Evolutionary conservation across 92 coral and sea anemone species (phyloP), one percentile per base, ranked within the genome.

Genomic region (Palythoa grandiflora): DNA sequence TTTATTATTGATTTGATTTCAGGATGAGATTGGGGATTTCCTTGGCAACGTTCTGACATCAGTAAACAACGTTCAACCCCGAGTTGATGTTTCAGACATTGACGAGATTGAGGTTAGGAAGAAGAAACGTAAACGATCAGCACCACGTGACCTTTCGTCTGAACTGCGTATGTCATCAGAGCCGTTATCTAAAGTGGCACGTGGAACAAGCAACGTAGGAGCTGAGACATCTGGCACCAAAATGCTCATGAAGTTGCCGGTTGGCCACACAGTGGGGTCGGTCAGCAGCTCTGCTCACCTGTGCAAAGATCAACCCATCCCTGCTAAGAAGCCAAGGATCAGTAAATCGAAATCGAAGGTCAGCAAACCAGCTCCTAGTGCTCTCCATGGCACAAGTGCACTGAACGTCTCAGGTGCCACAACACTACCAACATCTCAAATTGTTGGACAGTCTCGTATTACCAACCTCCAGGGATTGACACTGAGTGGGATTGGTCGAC

Each of bases 21-120:
- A 97, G 99, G 99, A 97, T 55, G 97, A 97, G 79, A 97, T 97
- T 68, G 99, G 99, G 17, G 99, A 97, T 74, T 97, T 97, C 80
- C 93, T 97, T 3, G 97, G 98, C 50, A 93, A 92, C 40, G 99
- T 96, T 1, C 89, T 97, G 66, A 93, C 96, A 3, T 91, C 92
- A 47, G 91, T 93, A 83, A 96, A 91, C 79, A 94, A 78, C 60
- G 83, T 88, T 35, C 99, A 95, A 53, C 94, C 87, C 59, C 88
- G 99, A 11, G 90, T 90, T 9, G 98, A 97, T 83, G 92, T 92
- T 13, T 97, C 98, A n/a, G 99, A 96, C 68, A 89, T 93, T 40
- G 98, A 97, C 70, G 99, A 97, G 20, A 88, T 88, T 74, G 99
- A 97, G 19, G 87, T 90, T 21, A 92, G 96, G 50, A 93, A 92